Percentiles rank a stretch among this genome's conserved stretches.
Conservation (phyloP, 2,888 invertebrate genomes). For the Lacanobia oleracea region DNA sequence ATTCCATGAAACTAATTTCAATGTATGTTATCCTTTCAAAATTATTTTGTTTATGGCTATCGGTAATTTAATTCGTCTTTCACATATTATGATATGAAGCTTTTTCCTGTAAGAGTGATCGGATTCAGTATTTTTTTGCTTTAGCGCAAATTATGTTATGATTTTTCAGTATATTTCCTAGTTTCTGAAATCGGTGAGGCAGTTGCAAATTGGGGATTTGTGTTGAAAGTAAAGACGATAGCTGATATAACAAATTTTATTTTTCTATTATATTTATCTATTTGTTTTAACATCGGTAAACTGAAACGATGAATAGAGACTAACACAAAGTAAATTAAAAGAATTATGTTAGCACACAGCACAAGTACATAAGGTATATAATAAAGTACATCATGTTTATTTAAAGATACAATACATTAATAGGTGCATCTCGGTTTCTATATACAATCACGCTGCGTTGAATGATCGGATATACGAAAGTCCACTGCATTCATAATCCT, state of each 20-base stretch:
- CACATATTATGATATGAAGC: background rate
- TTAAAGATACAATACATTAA: too few species aligned
- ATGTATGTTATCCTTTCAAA: slow-evolving; percentile 26
- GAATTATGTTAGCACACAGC: background rate
- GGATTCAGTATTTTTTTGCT: too few species aligned
- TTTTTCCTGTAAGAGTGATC: background rate
- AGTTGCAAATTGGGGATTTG: background rate
- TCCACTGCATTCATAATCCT: slow-evolving; percentile 6
- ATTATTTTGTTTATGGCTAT: slow-evolving; percentile 41
- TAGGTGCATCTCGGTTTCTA: background rate
- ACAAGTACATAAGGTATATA: background rate
- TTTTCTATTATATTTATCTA: too few species aligned
- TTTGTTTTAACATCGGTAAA: background rate
- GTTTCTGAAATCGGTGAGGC: background rate
- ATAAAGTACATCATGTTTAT: too few species aligned
- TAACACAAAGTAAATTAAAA: too few species aligned
- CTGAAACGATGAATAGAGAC: background rate
- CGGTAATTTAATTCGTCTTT: slow-evolving; percentile 27
- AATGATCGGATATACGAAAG: background rate
- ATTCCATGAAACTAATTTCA: slow-evolving; percentile 52
- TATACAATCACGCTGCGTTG: background rate
- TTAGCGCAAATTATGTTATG: too few species aligned
- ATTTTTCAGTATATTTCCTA: background rate
- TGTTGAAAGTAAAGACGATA: background rate
- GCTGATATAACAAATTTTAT: background rate